Percentiles rank a stretch among this genome's conserved stretches.
Evolutionary conservation across 2,888 invertebrate species (phyloP).

Genomic region (Timandra comae): DNA sequence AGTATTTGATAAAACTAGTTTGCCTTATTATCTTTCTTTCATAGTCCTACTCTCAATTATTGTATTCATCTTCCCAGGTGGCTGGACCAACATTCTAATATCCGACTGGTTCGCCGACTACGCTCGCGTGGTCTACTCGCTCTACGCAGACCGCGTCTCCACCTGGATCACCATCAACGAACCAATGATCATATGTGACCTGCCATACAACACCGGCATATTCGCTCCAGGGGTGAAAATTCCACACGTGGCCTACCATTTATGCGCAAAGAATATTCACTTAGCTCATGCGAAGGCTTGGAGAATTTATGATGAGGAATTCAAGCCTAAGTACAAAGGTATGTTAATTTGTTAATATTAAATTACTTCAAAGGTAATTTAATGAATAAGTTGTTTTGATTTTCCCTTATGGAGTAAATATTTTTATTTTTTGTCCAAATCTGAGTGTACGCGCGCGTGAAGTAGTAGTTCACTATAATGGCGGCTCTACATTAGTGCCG

Average conservation of each 20-base stretch:
- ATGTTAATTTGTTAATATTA: constrained; percentile 11
- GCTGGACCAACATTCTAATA: constrained; percentile 74
- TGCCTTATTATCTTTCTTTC: no score
- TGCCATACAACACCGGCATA: constrained; percentile 52
- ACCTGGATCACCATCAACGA: constrained; percentile 85
- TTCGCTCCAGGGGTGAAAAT: constrained; percentile 41
- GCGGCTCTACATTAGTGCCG: no score
- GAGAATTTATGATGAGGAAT: constrained; percentile 75
- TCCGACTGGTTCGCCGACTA: constrained; percentile 78
- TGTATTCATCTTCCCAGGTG: constrained; percentile 62
- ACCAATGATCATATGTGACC: constrained; percentile 61
- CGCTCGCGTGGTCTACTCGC: constrained; percentile 66
- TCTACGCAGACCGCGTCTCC: constrained; percentile 77
- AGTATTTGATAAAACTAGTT: no score
- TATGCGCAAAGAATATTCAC: constrained; percentile 79
- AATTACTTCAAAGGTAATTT: not conserved
- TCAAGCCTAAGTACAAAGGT: constrained; percentile 65
- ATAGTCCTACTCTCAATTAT: no score
- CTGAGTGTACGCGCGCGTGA: not conserved
- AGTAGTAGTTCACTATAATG: not conserved
- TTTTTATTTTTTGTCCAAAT: not conserved
- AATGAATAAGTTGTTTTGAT: not conserved
- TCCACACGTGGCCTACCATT: constrained; percentile 68
- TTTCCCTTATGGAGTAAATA: not conserved
- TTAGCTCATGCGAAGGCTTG: constrained; percentile 81